Evolutionary conservation across 2,797 vertebrate species (phyloP).

Genomic region (Dendrocincla tyrannina): DNA sequence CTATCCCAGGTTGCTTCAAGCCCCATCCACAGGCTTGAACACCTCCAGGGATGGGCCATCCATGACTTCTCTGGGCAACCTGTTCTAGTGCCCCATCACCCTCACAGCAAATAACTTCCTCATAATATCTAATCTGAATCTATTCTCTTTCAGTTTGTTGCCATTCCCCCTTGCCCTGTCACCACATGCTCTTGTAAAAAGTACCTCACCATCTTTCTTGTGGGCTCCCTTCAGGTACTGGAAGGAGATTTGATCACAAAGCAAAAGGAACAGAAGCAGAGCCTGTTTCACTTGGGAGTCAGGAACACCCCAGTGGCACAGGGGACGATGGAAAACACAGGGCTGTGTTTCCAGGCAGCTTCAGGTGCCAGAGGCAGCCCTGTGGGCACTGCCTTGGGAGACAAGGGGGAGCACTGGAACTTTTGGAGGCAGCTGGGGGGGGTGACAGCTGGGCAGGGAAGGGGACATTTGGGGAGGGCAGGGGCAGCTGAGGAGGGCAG

Average conservation of each 20-base stretch:
- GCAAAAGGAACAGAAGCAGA: not conserved
- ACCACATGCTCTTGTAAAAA: not conserved
- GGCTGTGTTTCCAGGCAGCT: not conserved
- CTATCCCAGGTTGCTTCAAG: accelerated
- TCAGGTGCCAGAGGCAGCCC: not conserved
- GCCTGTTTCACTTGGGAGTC: accelerated
- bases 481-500: no score
- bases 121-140: not conserved
- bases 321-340: accelerated
- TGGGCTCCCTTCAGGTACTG: not conserved
- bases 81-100: not conserved
- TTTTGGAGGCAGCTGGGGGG: not conserved
- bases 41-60: not conserved
- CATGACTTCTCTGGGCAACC: not conserved
- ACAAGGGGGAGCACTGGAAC: not conserved
- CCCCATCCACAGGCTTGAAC: not conserved
- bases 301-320: not conserved
- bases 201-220: not conserved
- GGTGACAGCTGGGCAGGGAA: not conserved
- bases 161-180: not conserved
- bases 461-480: no score
- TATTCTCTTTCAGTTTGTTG: not conserved
- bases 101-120: not conserved
- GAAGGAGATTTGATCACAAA: not conserved
- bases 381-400: accelerated